Evolutionary conservation across 2,888 invertebrate species (phyloP).

Genomic region (Philereme transversata): DNA sequence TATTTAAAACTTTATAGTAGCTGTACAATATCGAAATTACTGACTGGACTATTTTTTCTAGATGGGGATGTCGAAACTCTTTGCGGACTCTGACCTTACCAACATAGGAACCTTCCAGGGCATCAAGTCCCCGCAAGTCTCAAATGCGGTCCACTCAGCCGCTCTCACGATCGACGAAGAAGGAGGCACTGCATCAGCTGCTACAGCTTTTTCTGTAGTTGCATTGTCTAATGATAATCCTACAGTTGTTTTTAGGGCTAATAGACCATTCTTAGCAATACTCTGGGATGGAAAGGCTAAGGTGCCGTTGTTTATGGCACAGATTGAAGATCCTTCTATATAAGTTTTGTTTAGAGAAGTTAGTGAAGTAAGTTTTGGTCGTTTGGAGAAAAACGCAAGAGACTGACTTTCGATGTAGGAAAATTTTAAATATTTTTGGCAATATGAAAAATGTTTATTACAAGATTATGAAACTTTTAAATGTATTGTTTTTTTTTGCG

Average conservation of each 20-base stretch:
- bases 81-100: conserved; percentile 64
- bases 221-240: conserved; percentile 75
- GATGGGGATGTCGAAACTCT: conserved; percentile 76
- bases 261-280: conserved; percentile 79
- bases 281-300: conserved; percentile 73
- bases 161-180: conserved; percentile 79
- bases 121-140: conserved; percentile 59
- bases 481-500: too few relatives aligned
- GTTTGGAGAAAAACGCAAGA: background rate
- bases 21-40: too few relatives aligned
- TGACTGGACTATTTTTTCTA: conserved; percentile 45
- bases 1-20: too few relatives aligned
- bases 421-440: too few relatives aligned
- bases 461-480: too few relatives aligned
- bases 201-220: conserved; percentile 70
- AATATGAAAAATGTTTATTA: too few relatives aligned
- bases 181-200: conserved; percentile 77
- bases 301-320: conserved; percentile 78
- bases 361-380: background rate
- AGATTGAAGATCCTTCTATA: conserved; percentile 71
- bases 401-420: background rate
- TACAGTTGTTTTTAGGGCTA: conserved; percentile 59
- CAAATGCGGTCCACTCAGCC: conserved; percentile 77
- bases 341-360: conserved; percentile 9
- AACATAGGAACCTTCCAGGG: conserved; percentile 55